Percentiles rank a stretch among this genome's conserved stretches.
Evolutionary conservation across 1,140 invertebrate genomes (phyloP).

Genomic region (Zaprionus gabonicus): DNA sequence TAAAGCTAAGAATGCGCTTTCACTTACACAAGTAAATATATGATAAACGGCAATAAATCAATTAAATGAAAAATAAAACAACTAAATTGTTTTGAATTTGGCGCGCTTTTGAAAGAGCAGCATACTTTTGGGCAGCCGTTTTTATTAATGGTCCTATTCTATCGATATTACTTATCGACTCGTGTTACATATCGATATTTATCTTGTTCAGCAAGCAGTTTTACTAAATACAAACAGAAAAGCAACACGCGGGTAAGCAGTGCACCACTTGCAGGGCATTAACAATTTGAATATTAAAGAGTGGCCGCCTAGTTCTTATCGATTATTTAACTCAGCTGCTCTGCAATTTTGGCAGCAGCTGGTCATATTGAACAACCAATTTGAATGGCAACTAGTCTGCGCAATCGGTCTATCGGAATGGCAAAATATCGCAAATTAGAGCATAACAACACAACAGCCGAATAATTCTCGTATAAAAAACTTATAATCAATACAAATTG

Average conservation of each 20-base stretch:
- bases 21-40: conserved; percentile 26
- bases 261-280: no score
- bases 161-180: no score
- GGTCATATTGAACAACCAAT: conserved; percentile 13
- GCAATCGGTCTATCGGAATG: conserved; percentile 27
- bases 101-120: neutral
- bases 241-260: no score
- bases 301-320: no score
- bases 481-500: conserved; percentile 66
- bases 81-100: neutral
- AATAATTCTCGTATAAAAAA: conserved; percentile 52
- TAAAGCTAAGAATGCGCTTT: conserved; percentile 44
- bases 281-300: no score
- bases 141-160: no score
- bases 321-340: neutral
- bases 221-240: no score
- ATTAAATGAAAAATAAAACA: neutral
- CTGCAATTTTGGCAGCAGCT: neutral
- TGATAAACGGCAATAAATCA: no score
- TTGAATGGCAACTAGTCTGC: neutral
- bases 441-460: conserved; percentile 42
- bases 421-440: conserved; percentile 29
- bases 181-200: neutral
- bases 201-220: neutral
- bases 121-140: conserved; percentile 37